Conservation (phyloP, 2,797 vertebrate species). For the Forpus xanthops region DNA sequence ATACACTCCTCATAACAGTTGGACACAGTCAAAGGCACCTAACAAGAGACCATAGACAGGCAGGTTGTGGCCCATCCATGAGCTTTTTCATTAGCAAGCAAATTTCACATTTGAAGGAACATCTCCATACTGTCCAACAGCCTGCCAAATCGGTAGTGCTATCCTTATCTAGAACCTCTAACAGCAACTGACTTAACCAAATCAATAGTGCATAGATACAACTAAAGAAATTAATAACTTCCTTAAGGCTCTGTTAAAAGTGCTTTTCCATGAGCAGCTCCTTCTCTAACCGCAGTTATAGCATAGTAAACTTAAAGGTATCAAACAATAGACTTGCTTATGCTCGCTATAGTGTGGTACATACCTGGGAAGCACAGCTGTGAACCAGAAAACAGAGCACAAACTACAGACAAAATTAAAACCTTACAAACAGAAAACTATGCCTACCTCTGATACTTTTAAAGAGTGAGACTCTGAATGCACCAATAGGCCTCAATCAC, state of each 20-base stretch:
- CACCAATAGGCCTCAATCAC: not conserved
- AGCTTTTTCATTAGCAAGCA: not conserved
- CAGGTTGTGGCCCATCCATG: not conserved
- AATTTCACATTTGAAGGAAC: not conserved
- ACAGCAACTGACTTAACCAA: rapidly evolving
- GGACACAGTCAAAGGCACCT: rapidly evolving
- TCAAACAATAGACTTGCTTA: not conserved
- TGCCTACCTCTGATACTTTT: rapidly evolving
- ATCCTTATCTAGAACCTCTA: not conserved
- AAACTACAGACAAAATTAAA: rapidly evolving
- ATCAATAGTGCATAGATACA: rapidly evolving
- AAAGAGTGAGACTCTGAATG: not conserved
- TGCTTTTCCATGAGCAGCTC: not conserved
- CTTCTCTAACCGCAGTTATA: not conserved
- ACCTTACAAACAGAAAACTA: rapidly evolving
- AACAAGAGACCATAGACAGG: rapidly evolving
- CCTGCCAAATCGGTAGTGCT: rapidly evolving
- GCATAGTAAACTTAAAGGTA: not conserved
- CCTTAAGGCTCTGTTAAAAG: not conserved
- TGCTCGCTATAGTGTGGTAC: not conserved
- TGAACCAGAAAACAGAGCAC: not conserved
- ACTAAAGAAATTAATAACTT: not conserved
- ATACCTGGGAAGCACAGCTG: not conserved
- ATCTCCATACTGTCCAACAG: not conserved
- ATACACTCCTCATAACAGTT: rapidly evolving